Conservation (phyloP, 2,888 invertebrate genomes). For the Xylota sylvarum region DNA sequence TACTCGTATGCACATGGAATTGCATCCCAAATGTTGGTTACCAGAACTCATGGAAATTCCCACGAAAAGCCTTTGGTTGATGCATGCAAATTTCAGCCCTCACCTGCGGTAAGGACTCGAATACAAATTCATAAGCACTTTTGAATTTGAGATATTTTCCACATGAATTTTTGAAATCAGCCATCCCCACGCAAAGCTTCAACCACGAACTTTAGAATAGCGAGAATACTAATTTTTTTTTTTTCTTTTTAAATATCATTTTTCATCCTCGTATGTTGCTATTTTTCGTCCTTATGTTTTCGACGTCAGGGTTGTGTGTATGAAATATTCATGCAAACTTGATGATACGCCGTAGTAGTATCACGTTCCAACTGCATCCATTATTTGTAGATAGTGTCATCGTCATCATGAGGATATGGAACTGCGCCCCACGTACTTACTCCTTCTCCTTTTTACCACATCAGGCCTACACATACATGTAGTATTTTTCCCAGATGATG, state of each 20-base stretch:
- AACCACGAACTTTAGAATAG: not conserved
- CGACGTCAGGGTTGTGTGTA: not conserved
- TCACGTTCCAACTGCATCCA: conserved; percentile 39
- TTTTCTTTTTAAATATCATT: not conserved
- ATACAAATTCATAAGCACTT: not conserved
- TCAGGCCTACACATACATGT: not conserved
- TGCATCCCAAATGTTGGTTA: not conserved
- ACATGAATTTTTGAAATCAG: not conserved
- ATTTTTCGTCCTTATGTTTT: conserved; percentile 2
- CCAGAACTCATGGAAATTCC: not conserved
- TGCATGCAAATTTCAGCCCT: not conserved
- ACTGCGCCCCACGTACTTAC: not conserved
- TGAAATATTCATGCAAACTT: conserved; percentile 52
- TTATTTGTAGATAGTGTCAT: conserved; percentile 31
- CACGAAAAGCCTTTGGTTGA: not conserved
- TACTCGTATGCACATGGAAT: not conserved
- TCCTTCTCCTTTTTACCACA: not conserved
- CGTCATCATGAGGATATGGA: not conserved
- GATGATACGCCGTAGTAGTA: conserved; percentile 46
- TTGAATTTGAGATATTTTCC: not conserved
- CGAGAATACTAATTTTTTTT: not conserved
- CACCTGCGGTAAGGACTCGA: not conserved
- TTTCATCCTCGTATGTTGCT: not conserved
- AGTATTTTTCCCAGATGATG: not conserved
- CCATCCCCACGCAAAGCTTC: not conserved